phyloP scores from a whole-genome alignment of 2,797 vertebrate species.

The Argyrosomus regius region DNA sequence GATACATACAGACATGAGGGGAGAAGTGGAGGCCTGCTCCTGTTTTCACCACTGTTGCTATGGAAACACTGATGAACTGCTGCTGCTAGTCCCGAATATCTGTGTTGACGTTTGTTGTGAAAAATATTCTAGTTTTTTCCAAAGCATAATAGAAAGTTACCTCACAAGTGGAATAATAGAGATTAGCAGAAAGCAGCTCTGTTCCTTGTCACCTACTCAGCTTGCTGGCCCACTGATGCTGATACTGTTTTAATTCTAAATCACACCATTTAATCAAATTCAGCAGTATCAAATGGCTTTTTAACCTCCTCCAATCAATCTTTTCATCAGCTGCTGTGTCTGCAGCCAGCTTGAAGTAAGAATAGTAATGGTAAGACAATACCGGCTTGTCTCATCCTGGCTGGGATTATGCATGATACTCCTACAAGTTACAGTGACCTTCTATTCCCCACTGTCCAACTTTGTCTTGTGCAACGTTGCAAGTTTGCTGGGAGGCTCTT shows the following conservation, averaged over 20 bases:
- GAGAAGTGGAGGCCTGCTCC: slow-evolving; percentile 67
- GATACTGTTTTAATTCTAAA: slow-evolving; percentile 73
- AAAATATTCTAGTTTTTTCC: slow-evolving; percentile 44
- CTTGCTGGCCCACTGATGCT: slow-evolving; percentile 37
- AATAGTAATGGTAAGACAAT: slow-evolving; percentile 86
- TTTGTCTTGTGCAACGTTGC: slow-evolving; percentile 29
- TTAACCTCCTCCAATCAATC: slow-evolving; percentile 81
- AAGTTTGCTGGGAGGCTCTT: slow-evolving; percentile 39
- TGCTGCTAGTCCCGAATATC: slow-evolving; percentile 44
- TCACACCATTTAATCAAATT: slow-evolving; percentile 72
- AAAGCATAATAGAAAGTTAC: slow-evolving; percentile 33
- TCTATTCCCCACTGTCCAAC: slow-evolving; percentile 9
- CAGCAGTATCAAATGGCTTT: slow-evolving; percentile 78
- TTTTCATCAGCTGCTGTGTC: slow-evolving; percentile 78
- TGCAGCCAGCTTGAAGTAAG: slow-evolving; percentile 68
- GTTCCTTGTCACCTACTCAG: slow-evolving; percentile 60
- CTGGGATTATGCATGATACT: slow-evolving; percentile 60
- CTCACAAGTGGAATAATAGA: slow-evolving; percentile 48
- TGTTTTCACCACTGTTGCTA: slow-evolving; percentile 69
- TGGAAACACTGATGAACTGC: slow-evolving; percentile 68
- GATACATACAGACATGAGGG: slow-evolving; percentile 77
- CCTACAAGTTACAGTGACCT: slow-evolving; percentile 60
- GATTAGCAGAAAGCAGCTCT: slow-evolving; percentile 60
- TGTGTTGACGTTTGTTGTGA: slow-evolving; percentile 42
- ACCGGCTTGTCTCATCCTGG: slow-evolving; percentile 79